Base-by-base conservation (phyloP, 2,888 invertebrate genomes). In the Leptopilina myrica region DNA sequence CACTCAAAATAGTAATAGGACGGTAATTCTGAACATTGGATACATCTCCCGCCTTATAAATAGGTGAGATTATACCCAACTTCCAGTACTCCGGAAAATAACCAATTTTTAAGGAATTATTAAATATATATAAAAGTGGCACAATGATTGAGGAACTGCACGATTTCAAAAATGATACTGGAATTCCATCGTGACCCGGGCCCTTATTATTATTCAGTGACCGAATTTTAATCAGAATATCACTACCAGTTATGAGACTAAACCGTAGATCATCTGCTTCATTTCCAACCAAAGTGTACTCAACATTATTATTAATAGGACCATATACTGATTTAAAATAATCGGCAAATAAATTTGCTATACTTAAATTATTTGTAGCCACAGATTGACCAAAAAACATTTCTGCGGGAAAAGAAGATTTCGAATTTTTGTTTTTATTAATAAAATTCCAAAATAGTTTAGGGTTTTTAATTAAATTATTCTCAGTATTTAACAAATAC, bases 141-240 rank as follows among this genome's bases (percentile, higher is more conserved):
- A 43, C 46, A 49, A 76, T 43, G 2, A 83, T 40, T 9, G 59
- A 33, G 11, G 69, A 49, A 3, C 69, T 53, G 49, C 80, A 79
- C 3, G 77, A 62, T 33, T 76, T 81, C 15, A 84, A 43, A 0
- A 83, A 12, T 5, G 78, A 11, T 1, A 76, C 77, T 20, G 84
- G 84, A 4, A 84, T 64, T 20, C 81, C 78, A 78, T 84, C 84
- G 7, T 78, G 80, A n/a, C 82, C 80, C 20, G 76, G 46, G 40
- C 64, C 64, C 33, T 80, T 76, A 40, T 14, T 65, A 9, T 56
- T 56, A 14, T 12, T 5, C 2, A 56, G 2, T 8, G 56, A 12
- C 5, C 56, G n/a, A 9, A 56, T 56, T 12, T 56, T 56, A 14
- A 3, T 56, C n/a, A 14, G 4, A 56, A 56, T 5, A 0, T 56